Conservation (phyloP, 2,888 invertebrate genomes). For the Pristionchus entomophagus region DNA sequence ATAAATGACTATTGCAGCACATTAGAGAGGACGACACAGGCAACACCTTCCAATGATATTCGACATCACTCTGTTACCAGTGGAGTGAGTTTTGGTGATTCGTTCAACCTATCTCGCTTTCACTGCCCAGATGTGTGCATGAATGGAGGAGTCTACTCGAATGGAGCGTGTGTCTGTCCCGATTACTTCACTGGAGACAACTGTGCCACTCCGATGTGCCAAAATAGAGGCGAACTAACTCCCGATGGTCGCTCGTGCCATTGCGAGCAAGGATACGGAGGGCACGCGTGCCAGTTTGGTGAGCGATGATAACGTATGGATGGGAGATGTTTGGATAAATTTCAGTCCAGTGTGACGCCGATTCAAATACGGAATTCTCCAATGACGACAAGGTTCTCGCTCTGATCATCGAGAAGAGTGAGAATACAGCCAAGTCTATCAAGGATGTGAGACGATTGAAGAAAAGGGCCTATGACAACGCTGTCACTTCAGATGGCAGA, state of each 20-base stretch:
- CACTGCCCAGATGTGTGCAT: background rate
- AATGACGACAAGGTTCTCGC: constrained; percentile 24
- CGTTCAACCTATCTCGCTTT: background rate
- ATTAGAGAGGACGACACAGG: constrained; percentile 44
- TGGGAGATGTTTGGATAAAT: background rate
- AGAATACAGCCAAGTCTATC: background rate
- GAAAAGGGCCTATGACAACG: background rate
- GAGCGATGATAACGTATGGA: background rate
- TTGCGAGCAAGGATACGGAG: background rate
- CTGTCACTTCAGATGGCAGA: background rate
- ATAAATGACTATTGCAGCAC: background rate
- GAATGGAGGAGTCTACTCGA: constrained; percentile 25
- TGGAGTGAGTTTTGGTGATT: constrained; percentile 25
- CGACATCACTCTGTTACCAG: constrained; percentile 40
- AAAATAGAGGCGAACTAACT: background rate
- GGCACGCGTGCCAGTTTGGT: constrained; percentile 31
- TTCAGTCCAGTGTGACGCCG: background rate
- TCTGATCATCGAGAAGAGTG: constrained; percentile 18
- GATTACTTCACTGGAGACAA: constrained; percentile 34
- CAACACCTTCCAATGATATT: no score
- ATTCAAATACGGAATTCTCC: background rate
- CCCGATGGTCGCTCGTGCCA: background rate
- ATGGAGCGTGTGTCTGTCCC: constrained; percentile 40
- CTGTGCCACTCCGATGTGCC: constrained; percentile 10
- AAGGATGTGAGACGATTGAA: background rate